Evolutionary conservation across 1,140 invertebrate species (phyloP).

Genomic region (Drosophila bifasciata): DNA sequence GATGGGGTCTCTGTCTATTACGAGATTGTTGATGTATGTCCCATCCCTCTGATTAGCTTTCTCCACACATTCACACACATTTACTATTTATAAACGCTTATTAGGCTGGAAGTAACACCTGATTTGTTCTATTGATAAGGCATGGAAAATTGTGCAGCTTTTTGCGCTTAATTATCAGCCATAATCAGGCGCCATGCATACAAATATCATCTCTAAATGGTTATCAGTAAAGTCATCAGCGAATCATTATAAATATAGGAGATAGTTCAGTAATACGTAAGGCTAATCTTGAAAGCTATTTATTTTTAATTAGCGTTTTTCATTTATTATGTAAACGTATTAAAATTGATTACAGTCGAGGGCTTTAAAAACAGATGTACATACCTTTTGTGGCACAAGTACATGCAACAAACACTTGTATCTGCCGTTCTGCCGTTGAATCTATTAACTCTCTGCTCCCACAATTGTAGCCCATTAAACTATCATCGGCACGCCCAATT

Average conservation of each 20-base stretch:
- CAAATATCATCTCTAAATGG: background rate
- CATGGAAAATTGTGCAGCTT: conserved; percentile 29
- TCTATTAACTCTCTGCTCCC: no score
- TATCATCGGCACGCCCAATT: conserved; percentile 20
- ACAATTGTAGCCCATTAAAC: conserved; percentile 9
- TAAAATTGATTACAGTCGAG: no score
- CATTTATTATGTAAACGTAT: background rate
- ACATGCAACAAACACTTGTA: no score
- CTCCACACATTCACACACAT: conserved; percentile 6
- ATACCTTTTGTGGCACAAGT: no score
- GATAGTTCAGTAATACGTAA: no score
- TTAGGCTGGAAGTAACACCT: conserved; percentile 31
- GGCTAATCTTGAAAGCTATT: background rate
- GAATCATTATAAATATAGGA: conserved; percentile 6
- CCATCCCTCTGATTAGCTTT: conserved; percentile 31
- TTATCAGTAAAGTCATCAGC: conserved; percentile 29
- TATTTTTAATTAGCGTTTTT: background rate
- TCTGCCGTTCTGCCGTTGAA: no score
- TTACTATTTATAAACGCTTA: conserved; percentile 42
- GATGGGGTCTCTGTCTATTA: conserved; percentile 19
- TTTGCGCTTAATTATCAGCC: conserved; percentile 15
- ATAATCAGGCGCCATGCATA: conserved; percentile 20
- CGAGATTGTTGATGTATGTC: conserved; percentile 28
- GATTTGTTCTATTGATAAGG: conserved; percentile 22
- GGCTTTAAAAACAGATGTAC: no score